A percentile compares a stretch with the other conserved stretches of the same genome.
phyloP scores from a whole-genome alignment of 2,797 vertebrate species.

The Peromyscus aztecus region DNA sequence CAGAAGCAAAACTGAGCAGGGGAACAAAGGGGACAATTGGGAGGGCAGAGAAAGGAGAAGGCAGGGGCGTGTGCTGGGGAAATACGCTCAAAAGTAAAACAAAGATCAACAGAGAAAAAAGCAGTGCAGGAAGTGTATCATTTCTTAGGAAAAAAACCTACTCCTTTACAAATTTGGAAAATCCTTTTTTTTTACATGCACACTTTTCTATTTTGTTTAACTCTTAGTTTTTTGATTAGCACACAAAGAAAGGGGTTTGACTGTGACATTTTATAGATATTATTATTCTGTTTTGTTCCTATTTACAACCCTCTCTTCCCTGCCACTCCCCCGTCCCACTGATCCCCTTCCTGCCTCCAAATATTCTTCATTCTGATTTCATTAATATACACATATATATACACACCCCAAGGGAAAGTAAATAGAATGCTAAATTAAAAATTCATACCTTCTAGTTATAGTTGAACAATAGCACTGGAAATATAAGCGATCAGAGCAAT shows the following conservation, averaged over 20 bases:
- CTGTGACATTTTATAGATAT: not conserved
- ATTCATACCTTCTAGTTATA: conserved; percentile 19
- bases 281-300: not conserved
- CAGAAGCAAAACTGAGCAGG: not conserved
- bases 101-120: not conserved
- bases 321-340: no score
- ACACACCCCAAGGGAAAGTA: conserved; percentile 21
- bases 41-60: not conserved
- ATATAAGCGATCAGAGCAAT: not conserved
- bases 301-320: not conserved
- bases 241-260: not conserved
- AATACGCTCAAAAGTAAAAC: not conserved
- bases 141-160: conserved; percentile 54
- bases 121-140: not conserved
- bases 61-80: not conserved
- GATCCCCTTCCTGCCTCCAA: not conserved
- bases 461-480: not conserved
- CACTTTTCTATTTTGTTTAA: not conserved
- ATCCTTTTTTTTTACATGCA: not conserved
- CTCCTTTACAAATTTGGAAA: not conserved
- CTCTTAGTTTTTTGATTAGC: not conserved
- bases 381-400: no score
- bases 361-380: not conserved
- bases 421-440: conserved; percentile 43
- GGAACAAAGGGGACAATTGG: not conserved